Evolutionary conservation across 2,888 invertebrate species (phyloP).

Genomic region (Girardia tigrina): DNA sequence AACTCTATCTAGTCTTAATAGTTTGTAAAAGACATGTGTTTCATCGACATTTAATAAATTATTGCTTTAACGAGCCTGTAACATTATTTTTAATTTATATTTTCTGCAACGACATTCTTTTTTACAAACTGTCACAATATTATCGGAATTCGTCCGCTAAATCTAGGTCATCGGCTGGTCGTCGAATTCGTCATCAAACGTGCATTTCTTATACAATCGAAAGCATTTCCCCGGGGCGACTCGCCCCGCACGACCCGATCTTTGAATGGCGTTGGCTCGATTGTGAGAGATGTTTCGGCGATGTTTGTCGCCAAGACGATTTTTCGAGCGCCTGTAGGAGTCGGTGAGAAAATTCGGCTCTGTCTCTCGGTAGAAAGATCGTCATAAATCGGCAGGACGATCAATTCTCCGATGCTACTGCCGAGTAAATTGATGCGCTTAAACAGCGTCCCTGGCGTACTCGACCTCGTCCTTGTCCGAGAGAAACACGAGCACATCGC

Average conservation of each 20-base stretch:
- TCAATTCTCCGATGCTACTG: slow-evolving; percentile 74
- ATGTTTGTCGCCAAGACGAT: slow-evolving; percentile 94
- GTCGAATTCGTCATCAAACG: slow-evolving; percentile 90
- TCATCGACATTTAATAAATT: too few relatives aligned
- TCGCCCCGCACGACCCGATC: slow-evolving; percentile 74
- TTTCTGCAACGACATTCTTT: too few relatives aligned
- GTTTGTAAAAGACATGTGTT: too few relatives aligned
- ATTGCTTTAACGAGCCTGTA: too few relatives aligned
- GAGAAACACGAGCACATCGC: slow-evolving; percentile 86
- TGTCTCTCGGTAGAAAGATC: slow-evolving; percentile 87
- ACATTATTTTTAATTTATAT: too few relatives aligned
- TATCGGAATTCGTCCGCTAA: slow-evolving; percentile 87
- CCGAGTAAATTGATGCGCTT: slow-evolving; percentile 81
- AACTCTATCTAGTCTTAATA: too few relatives aligned
- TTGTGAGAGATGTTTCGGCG: slow-evolving; percentile 94
- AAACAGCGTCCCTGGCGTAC: slow-evolving; percentile 52
- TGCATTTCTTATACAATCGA: slow-evolving; percentile 94
- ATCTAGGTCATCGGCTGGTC: slow-evolving; percentile 96
- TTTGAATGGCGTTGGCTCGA: too few relatives aligned
- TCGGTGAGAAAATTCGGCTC: slow-evolving; percentile 94
- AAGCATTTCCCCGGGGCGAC: slow-evolving; percentile 91
- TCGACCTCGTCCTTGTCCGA: slow-evolving; percentile 61
- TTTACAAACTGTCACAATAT: too few relatives aligned
- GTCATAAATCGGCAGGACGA: slow-evolving; percentile 88
- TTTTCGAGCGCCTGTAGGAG: slow-evolving; percentile 85